phyloP scores from a whole-genome alignment of 2,797 vertebrate species.

The Darevskia mixta region DNA sequence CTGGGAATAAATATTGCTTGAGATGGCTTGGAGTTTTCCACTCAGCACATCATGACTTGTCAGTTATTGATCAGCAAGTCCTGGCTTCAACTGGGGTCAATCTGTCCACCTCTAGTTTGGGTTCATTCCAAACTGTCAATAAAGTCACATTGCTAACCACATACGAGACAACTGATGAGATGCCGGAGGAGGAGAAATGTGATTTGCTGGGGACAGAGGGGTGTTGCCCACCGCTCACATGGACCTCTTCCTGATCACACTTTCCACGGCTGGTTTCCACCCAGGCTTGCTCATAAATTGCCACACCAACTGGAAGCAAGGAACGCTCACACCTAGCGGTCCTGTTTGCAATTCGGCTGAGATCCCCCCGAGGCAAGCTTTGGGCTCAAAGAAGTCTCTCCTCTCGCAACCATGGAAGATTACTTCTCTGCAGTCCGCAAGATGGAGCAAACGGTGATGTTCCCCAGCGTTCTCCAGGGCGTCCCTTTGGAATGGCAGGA shows the following conservation, averaged over 20 bases:
- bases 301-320: background rate
- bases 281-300: background rate
- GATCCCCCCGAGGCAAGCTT: conserved; percentile 48
- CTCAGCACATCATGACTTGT: background rate
- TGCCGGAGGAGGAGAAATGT: no score
- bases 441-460: conserved; percentile 91
- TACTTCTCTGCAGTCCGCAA: conserved; percentile 82
- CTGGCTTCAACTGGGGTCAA: background rate
- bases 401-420: conserved; percentile 75
- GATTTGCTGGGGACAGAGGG: conserved; percentile 10
- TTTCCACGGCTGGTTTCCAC: background rate
- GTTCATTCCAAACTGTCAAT: conserved; percentile 2
- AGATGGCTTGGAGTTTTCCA: background rate
- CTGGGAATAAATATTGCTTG: no score
- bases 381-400: conserved; percentile 75
- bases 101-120: background rate
- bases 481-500: conserved; percentile 67
- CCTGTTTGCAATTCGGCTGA: background rate
- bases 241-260: background rate
- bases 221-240: background rate
- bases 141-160: background rate
- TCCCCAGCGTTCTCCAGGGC: conserved; percentile 89
- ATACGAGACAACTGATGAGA: background rate
- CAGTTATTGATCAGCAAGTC: background rate
- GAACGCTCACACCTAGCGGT: no score